Evolutionary conservation across 2,113 vertebrate species (phyloP).

Genomic region (Chaetodon auriga): DNA sequence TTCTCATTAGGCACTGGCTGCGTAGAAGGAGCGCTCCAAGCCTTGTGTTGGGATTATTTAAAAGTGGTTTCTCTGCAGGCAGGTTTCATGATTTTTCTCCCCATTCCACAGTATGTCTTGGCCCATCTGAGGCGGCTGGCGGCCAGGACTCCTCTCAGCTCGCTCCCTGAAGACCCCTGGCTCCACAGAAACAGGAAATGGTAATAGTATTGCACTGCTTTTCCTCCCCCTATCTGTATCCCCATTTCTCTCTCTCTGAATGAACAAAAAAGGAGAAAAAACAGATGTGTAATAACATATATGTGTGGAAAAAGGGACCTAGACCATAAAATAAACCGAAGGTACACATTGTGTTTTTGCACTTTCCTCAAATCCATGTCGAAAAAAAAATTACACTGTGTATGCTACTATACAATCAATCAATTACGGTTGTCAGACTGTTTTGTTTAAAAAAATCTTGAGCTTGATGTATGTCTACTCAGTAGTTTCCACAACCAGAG

Average conservation of each 20-base stretch:
- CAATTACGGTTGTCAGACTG: constrained; percentile 6
- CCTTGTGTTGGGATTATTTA: constrained; percentile 81
- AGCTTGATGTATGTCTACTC: not conserved
- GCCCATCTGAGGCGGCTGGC: constrained; percentile 76
- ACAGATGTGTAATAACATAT: constrained; percentile 71
- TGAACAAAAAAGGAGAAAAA: constrained; percentile 70
- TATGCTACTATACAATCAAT: constrained; percentile 1
- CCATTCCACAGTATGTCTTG: constrained; percentile 85
- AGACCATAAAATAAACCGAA: constrained; percentile 57
- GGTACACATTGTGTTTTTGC: constrained; percentile 52
- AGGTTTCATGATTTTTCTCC: constrained; percentile 77
- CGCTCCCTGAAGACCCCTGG: constrained; percentile 83
- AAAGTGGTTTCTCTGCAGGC: constrained; percentile 77
- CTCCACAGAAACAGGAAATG: constrained; percentile 90
- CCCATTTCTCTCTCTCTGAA: constrained; percentile 64
- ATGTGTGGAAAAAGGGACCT: constrained; percentile 67
- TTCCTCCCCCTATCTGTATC: constrained; percentile 84
- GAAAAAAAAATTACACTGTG: not conserved
- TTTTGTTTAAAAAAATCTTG: constrained; percentile 1
- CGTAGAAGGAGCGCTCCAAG: constrained; percentile 35
- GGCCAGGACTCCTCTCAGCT: constrained; percentile 86
- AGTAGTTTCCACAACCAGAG: constrained; percentile 16
- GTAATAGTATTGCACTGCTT: constrained; percentile 88
- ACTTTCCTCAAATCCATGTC: constrained; percentile 34
- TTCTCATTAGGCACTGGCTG: constrained; percentile 55